A percentile compares a stretch with the other conserved stretches of the same genome.
These are phyloP conservation scores for Telenomus remus DNA, from an alignment of 1,140 invertebrate species.

Conservation along the genomic window DNA sequence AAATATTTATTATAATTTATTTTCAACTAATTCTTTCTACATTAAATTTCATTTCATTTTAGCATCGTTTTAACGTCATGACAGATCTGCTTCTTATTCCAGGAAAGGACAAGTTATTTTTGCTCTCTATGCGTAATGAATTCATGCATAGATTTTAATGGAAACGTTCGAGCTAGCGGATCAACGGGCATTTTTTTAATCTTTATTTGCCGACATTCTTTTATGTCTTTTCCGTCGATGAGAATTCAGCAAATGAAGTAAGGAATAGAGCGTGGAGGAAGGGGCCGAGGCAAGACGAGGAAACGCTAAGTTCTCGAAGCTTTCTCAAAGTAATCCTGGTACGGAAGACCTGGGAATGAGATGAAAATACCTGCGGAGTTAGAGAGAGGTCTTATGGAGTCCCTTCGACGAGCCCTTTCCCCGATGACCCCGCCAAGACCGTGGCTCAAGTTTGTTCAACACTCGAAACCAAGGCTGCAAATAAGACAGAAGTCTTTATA, in stretches of 20 bases:
- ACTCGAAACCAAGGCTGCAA: slow-evolving; percentile 59
- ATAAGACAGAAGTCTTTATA: slow-evolving; percentile 73
- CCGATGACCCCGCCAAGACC: slow-evolving; percentile 30
- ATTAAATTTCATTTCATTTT: too few relatives aligned
- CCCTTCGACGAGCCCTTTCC: slow-evolving; percentile 36
- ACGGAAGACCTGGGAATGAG: slow-evolving; percentile 70
- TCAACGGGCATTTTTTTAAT: slow-evolving; percentile 19
- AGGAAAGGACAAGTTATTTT: too few relatives aligned
- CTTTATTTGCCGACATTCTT: slow-evolving; percentile 36
- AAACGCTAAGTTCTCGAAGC: slow-evolving; percentile 69
- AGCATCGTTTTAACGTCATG: too few relatives aligned
- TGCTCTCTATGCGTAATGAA: too few relatives aligned
- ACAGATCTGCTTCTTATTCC: too few relatives aligned
- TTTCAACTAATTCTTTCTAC: too few relatives aligned
- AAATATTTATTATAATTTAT: too few relatives aligned
- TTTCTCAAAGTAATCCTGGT: slow-evolving; percentile 72
- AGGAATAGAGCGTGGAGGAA: slow-evolving; percentile 36
- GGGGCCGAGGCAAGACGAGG: slow-evolving; percentile 38
- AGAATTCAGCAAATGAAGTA: slow-evolving; percentile 58
- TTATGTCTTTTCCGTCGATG: slow-evolving; percentile 25
- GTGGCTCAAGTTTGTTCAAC: slow-evolving; percentile 23
- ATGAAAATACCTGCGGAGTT: slow-evolving; percentile 75
- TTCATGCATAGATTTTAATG: background rate
- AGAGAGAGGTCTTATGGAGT: slow-evolving; percentile 71
- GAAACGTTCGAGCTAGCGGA: slow-evolving; percentile 13